Evolutionary conservation across 2,888 invertebrate species (phyloP), one percentile per base, ranked within the genome.

Genomic region (Spodoptera picta): DNA sequence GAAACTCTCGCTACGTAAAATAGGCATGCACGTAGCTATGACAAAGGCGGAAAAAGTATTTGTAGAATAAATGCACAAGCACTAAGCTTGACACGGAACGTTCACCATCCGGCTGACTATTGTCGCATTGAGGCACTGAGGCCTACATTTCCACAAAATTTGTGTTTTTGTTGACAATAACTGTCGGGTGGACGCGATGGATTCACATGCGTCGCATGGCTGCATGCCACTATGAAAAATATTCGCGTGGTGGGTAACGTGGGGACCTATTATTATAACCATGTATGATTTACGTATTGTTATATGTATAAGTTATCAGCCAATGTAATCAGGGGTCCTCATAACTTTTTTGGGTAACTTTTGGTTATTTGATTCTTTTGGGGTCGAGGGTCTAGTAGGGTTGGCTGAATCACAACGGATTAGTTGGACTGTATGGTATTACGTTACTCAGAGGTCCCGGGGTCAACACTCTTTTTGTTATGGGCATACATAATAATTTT

Each of bases 371-470:
- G 63, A 71, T 65, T 74, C 57, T 75, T 74, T 78, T 60, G 53
- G 75, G 64, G 62, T 70, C 68, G 58, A 64, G 76, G 75, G 71
- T 73, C 61, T 69, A 66, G 60, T 60, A 74, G 74, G 80, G 84
- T 77, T 76, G 79, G 72, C 56, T 80, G 81, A 75, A 76, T 81
- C 74, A 78, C 74, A 83, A 83, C 77, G 73, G 77, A 81, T 82
- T 77, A 77, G 75, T 60, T 70, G 72, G 63, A 67, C 69, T 75
- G 56, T 58, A 75, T 65, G 69, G 67, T 77, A 77, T 75, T 77
- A 69, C 65, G 50, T 65, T 67, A 27, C 41, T 63, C 58, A 69
- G 24, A 69, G 70, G 62, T 68, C 62, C 57, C 60, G 60, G 73
- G 71, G 68, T 78, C 67, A 73, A 63, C 69, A 59, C 51, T 65